Percentiles rank a stretch among this genome's conserved stretches.
Conservation (phyloP, 2,888 invertebrate species). For the Leptopilina drosophilae region DNA sequence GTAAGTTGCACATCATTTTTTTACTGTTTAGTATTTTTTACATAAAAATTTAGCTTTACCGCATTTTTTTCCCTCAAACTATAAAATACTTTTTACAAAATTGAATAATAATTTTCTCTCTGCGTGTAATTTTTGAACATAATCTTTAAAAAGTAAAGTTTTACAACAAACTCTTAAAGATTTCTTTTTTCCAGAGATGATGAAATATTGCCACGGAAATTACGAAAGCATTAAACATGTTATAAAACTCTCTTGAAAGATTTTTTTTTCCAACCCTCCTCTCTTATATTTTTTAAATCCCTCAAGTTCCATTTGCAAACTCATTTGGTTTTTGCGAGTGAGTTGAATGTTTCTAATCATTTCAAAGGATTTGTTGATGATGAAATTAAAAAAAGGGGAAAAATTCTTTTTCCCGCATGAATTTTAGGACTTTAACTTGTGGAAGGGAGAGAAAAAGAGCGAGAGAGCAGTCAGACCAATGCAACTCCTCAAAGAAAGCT, state of each 20-base stretch:
- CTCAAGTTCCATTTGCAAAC: conserved; percentile 18
- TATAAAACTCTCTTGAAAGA: neutral
- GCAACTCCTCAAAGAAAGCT: conserved; percentile 24
- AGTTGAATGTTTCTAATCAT: conserved; percentile 19
- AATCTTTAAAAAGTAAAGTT: no score
- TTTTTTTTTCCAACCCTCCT: neutral
- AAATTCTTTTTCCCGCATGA: neutral
- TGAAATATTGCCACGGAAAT: neutral
- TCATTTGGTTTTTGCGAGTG: neutral
- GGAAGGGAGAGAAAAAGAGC: neutral
- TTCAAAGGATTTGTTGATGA: neutral
- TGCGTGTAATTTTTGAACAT: no score
- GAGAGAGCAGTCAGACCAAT: conserved; percentile 9
- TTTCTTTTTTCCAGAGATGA: neutral
- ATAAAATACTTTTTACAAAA: no score
- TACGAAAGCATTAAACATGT: conserved; percentile 4
- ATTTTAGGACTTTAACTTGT: neutral
- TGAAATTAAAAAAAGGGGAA: neutral
- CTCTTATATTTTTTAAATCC: neutral
- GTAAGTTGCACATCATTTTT: no score
- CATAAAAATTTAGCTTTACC: no score
- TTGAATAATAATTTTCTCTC: no score
- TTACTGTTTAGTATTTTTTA: no score
- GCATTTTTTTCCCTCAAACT: no score
- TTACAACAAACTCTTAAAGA: no score